phyloP scores from a whole-genome alignment of 2,113 vertebrate genomes.

The Todiramphus saurophagus region DNA sequence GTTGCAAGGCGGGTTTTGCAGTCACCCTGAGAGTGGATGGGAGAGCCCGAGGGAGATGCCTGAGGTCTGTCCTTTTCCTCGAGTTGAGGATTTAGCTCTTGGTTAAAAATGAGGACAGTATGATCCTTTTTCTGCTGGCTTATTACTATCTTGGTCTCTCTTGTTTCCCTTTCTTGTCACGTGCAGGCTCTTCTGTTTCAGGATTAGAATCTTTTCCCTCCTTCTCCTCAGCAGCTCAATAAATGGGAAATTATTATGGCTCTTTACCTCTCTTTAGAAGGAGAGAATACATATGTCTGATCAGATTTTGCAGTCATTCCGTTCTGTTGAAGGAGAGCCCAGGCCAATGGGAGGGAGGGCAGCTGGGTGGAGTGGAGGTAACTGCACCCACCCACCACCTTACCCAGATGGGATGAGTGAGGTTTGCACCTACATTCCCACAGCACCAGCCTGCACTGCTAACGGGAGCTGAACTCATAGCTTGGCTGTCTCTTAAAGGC shows the following conservation, averaged over 20 bases:
- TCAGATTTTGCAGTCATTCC: not conserved
- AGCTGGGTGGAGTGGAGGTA: not conserved
- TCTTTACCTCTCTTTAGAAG: slow-evolving; percentile 8
- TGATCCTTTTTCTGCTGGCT: not conserved
- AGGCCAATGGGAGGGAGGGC: not conserved
- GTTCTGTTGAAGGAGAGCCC: not conserved
- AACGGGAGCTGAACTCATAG: not conserved
- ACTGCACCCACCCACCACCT: not conserved
- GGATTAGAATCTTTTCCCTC: slow-evolving; percentile 20
- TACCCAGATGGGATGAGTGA: not conserved
- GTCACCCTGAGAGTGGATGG: not conserved
- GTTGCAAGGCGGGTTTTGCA: not conserved
- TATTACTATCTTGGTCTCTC: not conserved
- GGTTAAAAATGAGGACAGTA: not conserved
- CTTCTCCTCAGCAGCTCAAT: slow-evolving; percentile 9
- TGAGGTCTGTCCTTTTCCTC: not conserved
- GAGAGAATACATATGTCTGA: not conserved
- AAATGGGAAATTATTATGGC: slow-evolving; percentile 19
- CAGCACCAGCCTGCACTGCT: not conserved
- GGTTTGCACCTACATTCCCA: not conserved
- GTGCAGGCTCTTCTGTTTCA: slow-evolving; percentile 24
- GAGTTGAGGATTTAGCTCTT: not conserved
- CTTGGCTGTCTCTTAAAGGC: not conserved
- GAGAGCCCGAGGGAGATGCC: not conserved
- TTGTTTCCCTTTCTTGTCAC: slow-evolving; percentile 38